phyloP scores from a whole-genome alignment of 2,113 vertebrate genomes.

The Petrocephalus microphthalmus region DNA sequence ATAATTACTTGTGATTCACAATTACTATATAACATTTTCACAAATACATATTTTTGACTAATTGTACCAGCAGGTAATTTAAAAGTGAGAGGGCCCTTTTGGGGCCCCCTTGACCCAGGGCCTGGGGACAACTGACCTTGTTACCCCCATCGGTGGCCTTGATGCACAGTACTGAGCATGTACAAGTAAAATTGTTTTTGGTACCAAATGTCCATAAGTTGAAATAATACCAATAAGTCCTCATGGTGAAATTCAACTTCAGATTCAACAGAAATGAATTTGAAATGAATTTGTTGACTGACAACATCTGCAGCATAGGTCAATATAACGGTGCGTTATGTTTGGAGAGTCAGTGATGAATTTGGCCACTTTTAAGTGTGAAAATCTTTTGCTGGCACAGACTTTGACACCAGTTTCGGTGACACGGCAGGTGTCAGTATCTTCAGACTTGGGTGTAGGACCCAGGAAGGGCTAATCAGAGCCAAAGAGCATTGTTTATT shows the following conservation, averaged over 20 bases:
- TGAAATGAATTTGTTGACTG: background rate
- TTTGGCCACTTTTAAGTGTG: background rate
- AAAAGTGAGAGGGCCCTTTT: background rate
- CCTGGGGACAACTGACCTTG: background rate
- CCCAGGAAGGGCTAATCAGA: background rate
- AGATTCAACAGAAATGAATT: background rate
- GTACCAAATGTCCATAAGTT: background rate
- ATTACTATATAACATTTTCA: background rate
- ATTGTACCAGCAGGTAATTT: background rate
- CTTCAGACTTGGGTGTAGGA: background rate
- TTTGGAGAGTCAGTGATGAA: background rate
- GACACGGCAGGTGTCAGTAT: background rate
- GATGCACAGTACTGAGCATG: background rate
- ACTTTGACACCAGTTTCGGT: background rate
- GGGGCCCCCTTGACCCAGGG: background rate
- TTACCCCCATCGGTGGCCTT: background rate
- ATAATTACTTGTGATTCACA: background rate
- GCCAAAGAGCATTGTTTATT: background rate
- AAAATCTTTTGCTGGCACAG: background rate
- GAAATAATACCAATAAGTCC: background rate
- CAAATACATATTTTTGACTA: background rate
- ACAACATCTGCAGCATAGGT: background rate
- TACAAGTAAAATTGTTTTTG: background rate
- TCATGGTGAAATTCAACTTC: background rate
- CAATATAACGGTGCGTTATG: background rate